Base-by-base conservation (phyloP, 2,113 vertebrate genomes). In the Cichladusa arquata region DNA sequence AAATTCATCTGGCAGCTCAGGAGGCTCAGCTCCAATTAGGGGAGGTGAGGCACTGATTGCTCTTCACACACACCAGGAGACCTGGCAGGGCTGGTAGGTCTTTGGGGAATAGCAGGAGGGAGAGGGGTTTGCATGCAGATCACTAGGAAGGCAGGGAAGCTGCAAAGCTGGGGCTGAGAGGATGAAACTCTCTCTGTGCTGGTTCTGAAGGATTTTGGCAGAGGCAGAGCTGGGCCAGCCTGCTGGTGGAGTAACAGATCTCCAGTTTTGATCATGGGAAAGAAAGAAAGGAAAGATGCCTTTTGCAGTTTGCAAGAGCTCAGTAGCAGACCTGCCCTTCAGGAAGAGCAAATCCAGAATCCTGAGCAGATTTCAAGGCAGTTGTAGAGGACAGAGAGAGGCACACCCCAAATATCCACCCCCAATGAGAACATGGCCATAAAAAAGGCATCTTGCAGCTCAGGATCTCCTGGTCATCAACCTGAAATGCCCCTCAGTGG, bases 1-100 rank as follows among this genome's bases (percentile, higher is more conserved):
- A 26, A 60, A 61, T 33, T n/a, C 36, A 53, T n/a, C 81, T 33
- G 34, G 47, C 11, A 0, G 62, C 87, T 81, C 85, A 0, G 8
- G n/a, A 85, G 89, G 73, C 78, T 89, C 81, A 17, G 26, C 86
- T 90, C 50, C 84, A 61, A 9, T 93, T 73, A 73, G 1, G 28
- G 87, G 74, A 90, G 88, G 90, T 65, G 90, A 90, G 57, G 82
- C 20, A 17, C 72, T 76, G 92, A 82, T 65, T 71, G 83, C 84
- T 71, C 88, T 44, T 45, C 89, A 51, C 86, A 42, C 53, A 4
- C 50, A 51, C 50, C 50, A 26, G 28, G 66, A 64, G 69, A 78
- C 73, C 77, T 71, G 48, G 51, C 34, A 19, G 58, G 58, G n/a
- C 20, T 19, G 40, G 84, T 57, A 89, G 50, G 57, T 11, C 19